These are phyloP conservation scores for Phylloscopus collybita DNA, from an alignment of 2,797 vertebrate species.

Conservation along the genomic window DNA sequence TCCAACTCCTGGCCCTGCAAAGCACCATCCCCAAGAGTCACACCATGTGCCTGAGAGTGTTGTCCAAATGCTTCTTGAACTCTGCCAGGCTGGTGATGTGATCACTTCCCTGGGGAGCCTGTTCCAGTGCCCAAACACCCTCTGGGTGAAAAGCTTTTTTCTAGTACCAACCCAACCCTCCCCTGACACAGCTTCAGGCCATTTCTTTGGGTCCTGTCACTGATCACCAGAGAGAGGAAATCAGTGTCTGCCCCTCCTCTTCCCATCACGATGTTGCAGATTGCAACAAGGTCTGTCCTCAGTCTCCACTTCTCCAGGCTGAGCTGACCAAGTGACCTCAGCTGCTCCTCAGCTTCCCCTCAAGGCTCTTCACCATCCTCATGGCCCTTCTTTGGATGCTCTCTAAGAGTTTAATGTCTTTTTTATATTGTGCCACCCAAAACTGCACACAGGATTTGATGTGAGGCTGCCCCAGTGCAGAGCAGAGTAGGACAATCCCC, in stretches of 20 bases:
- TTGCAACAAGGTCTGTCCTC: rapidly evolving
- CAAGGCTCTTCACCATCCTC: neutral
- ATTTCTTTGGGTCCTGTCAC: neutral
- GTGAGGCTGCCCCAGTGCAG: rapidly evolving
- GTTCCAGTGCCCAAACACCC: no score
- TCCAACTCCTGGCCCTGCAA: neutral
- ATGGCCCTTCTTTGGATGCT: neutral
- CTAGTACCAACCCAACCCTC: neutral
- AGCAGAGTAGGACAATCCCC: neutral
- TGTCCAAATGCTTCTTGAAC: neutral
- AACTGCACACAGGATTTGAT: rapidly evolving
- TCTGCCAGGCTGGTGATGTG: neutral
- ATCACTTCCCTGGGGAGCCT: neutral
- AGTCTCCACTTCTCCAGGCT: neutral
- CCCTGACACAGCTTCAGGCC: neutral
- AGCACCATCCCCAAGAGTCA: neutral
- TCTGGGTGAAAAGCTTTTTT: neutral
- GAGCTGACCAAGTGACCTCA: neutral
- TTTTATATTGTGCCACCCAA: neutral
- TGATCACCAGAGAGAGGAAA: no score
- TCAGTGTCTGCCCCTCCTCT: neutral
- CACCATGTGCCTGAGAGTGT: rapidly evolving
- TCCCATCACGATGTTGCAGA: neutral
- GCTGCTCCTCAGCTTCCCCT: rapidly evolving
- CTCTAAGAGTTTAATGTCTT: rapidly evolving